These are phyloP conservation scores for Unio pictorum DNA, from an alignment of 2,888 invertebrate species.

Conservation along the genomic window DNA sequence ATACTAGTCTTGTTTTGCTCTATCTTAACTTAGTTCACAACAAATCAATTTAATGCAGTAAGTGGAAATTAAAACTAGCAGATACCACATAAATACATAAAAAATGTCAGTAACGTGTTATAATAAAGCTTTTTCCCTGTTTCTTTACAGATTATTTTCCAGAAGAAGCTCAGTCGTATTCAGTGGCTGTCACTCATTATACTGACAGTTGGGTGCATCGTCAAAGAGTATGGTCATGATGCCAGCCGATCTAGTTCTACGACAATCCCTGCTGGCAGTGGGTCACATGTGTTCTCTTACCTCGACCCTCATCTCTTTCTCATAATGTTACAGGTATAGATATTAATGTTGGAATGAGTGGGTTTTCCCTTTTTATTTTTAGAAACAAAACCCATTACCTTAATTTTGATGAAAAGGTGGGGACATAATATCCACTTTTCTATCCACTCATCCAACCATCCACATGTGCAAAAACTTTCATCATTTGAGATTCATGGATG, in stretches of 20 bases:
- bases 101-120: background rate
- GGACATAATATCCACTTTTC: too few species aligned
- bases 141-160: constrained; percentile 83
- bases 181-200: constrained; percentile 93
- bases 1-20: too few species aligned
- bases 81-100: too few species aligned
- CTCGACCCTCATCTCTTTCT: constrained; percentile 47
- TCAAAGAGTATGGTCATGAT: constrained; percentile 81
- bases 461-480: too few species aligned
- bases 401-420: too few species aligned
- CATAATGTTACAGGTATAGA: constrained; percentile 78
- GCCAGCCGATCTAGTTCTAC: constrained; percentile 2
- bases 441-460: too few species aligned
- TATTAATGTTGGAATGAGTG: background rate
- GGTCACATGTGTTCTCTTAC: constrained; percentile 20
- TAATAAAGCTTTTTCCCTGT: background rate
- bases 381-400: too few species aligned
- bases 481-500: too few species aligned
- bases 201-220: constrained; percentile 90
- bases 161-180: constrained; percentile 82
- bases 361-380: background rate
- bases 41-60: too few species aligned
- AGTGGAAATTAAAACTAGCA: too few species aligned
- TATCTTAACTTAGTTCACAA: too few species aligned
- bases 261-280: background rate